Evolutionary conservation across 2,888 invertebrate genomes (phyloP).

Genomic region (Endomychus coccineus): DNA sequence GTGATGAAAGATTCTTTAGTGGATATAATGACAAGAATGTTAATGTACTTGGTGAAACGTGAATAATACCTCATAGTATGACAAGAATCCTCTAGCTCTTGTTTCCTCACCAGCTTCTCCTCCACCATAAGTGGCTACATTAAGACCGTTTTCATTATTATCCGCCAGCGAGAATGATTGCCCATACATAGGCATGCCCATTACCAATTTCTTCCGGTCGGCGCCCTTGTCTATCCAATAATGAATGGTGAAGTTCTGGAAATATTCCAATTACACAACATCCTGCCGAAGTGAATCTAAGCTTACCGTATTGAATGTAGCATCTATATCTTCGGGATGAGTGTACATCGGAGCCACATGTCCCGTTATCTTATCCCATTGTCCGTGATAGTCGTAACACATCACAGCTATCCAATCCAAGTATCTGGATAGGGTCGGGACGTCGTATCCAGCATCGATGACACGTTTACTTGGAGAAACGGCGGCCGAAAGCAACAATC

Average conservation of each 20-base stretch:
- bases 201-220: slow-evolving; percentile 65
- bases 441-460: slow-evolving; percentile 78
- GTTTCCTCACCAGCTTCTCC: slow-evolving; percentile 86
- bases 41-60: not conserved
- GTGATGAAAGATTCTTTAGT: not conserved
- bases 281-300: no score
- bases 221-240: slow-evolving; percentile 83
- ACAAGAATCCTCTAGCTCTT: slow-evolving; percentile 76
- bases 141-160: slow-evolving; percentile 56
- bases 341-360: slow-evolving; percentile 83
- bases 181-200: slow-evolving; percentile 87
- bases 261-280: slow-evolving; percentile 1
- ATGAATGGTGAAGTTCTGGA: slow-evolving; percentile 77
- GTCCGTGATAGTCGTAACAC: slow-evolving; percentile 87
- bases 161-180: slow-evolving; percentile 79
- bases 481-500: slow-evolving; percentile 69
- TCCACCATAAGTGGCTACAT: slow-evolving; percentile 74
- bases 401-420: slow-evolving; percentile 88
- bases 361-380: slow-evolving; percentile 86
- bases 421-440: slow-evolving; percentile 64
- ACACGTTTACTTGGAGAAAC: slow-evolving; percentile 80
- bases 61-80: slow-evolving; percentile 88
- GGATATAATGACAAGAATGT: not conserved
- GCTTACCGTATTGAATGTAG: slow-evolving; percentile 69
- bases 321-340: slow-evolving; percentile 65